Evolutionary conservation across 2,113 vertebrate species (phyloP).

Genomic region (Pipa parva): DNA sequence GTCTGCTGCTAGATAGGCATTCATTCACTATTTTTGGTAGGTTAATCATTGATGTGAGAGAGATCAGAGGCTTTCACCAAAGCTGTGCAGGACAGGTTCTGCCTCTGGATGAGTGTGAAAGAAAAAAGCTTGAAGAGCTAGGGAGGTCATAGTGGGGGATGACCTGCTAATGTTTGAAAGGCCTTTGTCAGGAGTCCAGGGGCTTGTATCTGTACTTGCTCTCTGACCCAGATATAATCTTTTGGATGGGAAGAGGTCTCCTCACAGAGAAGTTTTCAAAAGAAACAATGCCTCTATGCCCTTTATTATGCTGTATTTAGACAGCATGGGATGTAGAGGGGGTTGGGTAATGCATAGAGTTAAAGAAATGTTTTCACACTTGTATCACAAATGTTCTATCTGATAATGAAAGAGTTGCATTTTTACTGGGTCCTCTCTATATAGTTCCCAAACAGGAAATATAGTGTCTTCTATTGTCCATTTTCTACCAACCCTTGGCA

Average conservation of each 20-base stretch:
- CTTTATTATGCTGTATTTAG: constrained; percentile 40
- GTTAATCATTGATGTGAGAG: neutral
- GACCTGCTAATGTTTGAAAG: constrained; percentile 41
- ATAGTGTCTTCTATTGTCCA: no score
- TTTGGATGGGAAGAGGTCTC: constrained; percentile 64
- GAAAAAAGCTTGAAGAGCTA: constrained; percentile 35
- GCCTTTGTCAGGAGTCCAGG: constrained; percentile 59
- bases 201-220: constrained; percentile 66
- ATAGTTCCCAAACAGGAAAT: no score
- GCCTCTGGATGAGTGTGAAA: constrained; percentile 35
- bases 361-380: neutral
- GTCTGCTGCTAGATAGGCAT: constrained; percentile 4
- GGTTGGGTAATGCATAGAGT: constrained; percentile 14
- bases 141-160: constrained; percentile 36
- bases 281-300: constrained; percentile 51
- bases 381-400: neutral
- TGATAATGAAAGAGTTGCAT: neutral
- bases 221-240: constrained; percentile 82
- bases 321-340: constrained; percentile 27
- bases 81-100: constrained; percentile 49
- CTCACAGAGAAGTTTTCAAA: constrained; percentile 45
- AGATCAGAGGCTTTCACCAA: constrained; percentile 36
- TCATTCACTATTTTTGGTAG: constrained; percentile 31
- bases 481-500: no score
- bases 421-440: no score